A percentile compares a stretch with the other conserved stretches of the same genome.
These are phyloP conservation scores for Heterotilapia buettikoferi DNA, from an alignment of 2,113 vertebrate genomes.

Conservation along the genomic window DNA sequence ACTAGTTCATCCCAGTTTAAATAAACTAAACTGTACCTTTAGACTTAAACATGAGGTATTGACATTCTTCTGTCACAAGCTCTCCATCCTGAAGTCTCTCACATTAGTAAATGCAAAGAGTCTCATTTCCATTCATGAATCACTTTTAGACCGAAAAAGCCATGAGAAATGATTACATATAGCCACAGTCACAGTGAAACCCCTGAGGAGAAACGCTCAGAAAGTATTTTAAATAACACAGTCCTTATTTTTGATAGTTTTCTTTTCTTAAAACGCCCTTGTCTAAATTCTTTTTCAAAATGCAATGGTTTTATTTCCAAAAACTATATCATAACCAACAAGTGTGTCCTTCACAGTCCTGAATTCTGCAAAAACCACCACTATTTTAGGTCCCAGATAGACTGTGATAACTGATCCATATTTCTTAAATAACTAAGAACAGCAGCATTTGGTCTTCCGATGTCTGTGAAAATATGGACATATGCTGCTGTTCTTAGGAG, in stretches of 20 bases:
- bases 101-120: background rate
- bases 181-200: background rate
- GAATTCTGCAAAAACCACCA: background rate
- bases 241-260: background rate
- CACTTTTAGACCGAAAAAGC: background rate
- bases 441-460: background rate
- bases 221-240: background rate
- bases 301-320: background rate
- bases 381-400: background rate
- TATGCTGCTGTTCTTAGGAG: background rate
- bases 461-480: background rate
- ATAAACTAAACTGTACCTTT: background rate
- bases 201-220: background rate
- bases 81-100: background rate
- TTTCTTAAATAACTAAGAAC: background rate
- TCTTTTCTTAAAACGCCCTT: background rate
- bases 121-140: background rate
- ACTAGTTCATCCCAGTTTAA: background rate
- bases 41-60: background rate
- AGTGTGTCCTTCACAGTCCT: background rate
- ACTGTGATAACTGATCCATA: background rate
- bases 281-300: background rate
- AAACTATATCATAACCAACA: background rate
- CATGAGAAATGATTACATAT: background rate
- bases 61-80: background rate